phyloP scores from a whole-genome alignment of 2,888 invertebrate species.

The Creontiades dilutus region DNA sequence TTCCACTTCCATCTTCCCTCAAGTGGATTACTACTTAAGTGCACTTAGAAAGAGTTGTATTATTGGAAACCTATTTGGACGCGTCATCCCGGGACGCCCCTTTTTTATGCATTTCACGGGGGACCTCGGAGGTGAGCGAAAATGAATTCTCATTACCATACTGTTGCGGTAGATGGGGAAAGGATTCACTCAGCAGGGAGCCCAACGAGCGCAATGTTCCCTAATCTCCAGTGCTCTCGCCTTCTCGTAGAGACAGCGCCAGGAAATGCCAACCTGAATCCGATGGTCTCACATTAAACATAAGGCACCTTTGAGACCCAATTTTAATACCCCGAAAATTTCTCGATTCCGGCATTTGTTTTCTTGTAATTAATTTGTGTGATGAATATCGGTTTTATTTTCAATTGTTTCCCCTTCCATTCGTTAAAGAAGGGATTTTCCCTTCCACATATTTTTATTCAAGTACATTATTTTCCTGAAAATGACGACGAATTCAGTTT shows the following conservation, averaged over 20 bases:
- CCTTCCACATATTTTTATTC: too few relatives aligned
- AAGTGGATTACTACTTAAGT: constrained; percentile 52
- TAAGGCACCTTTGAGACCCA: background rate
- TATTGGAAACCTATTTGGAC: constrained; percentile 58
- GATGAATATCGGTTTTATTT: too few relatives aligned
- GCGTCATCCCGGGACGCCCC: background rate
- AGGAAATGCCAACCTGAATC: background rate
- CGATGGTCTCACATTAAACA: background rate
- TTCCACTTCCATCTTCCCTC: constrained; percentile 17
- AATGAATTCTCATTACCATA: constrained; percentile 42
- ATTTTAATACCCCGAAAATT: background rate
- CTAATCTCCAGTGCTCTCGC: constrained; percentile 27
- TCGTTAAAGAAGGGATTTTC: too few relatives aligned
- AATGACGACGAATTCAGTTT: too few relatives aligned
- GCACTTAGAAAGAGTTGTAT: constrained; percentile 48
- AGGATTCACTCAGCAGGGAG: background rate
- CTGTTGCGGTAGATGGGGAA: constrained; percentile 16
- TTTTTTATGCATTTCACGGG: constrained; percentile 19
- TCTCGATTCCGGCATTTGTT: background rate
- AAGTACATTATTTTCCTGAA: too few relatives aligned
- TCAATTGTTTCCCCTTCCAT: too few relatives aligned
- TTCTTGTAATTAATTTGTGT: too few relatives aligned
- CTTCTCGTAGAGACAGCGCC: background rate
- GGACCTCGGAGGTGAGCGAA: background rate
- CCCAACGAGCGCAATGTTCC: constrained; percentile 10